These are phyloP conservation scores for Neoascia interrupta DNA, from an alignment of 2,888 invertebrate species.

Conservation along the genomic window DNA sequence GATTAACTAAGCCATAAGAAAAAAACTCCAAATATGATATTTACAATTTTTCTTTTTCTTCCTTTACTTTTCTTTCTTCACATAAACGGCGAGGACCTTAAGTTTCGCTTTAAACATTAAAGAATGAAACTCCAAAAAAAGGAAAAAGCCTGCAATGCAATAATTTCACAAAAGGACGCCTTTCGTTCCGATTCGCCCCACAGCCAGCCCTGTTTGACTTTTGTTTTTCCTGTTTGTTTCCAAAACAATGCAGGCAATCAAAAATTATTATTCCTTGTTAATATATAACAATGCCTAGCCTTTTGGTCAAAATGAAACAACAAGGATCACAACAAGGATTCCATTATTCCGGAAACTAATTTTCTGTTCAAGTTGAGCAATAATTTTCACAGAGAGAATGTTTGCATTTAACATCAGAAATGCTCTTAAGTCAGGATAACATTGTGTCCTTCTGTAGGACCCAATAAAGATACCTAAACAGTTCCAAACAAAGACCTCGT, in stretches of 20 bases:
- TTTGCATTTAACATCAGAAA: slow-evolving; percentile 39
- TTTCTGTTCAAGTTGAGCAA: slow-evolving; percentile 41
- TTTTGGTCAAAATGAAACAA: slow-evolving; percentile 35
- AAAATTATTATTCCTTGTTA: slow-evolving; percentile 28
- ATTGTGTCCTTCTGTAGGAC: slow-evolving; percentile 24
- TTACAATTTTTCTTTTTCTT: too few relatives aligned
- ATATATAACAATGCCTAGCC: slow-evolving; percentile 35
- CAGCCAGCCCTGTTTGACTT: not conserved
- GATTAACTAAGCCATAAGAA: too few relatives aligned
- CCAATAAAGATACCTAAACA: too few relatives aligned
- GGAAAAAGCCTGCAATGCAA: too few relatives aligned
- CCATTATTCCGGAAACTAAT: slow-evolving; percentile 11
- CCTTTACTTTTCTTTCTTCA: too few relatives aligned
- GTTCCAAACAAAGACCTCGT: too few relatives aligned
- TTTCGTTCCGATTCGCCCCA: too few relatives aligned
- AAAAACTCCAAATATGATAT: too few relatives aligned
- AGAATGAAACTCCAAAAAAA: too few relatives aligned
- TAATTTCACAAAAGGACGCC: too few relatives aligned
- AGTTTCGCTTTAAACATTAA: too few relatives aligned
- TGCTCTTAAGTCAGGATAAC: slow-evolving; percentile 4
- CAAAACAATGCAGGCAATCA: slow-evolving; percentile 28
- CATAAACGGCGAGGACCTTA: too few relatives aligned
- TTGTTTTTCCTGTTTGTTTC: not conserved
- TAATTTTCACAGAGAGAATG: slow-evolving; percentile 46
- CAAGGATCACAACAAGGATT: slow-evolving; percentile 31